These are phyloP conservation scores for Pangasius krempfi DNA, from an alignment of 2,797 vertebrate species.

Conservation along the genomic window DNA sequence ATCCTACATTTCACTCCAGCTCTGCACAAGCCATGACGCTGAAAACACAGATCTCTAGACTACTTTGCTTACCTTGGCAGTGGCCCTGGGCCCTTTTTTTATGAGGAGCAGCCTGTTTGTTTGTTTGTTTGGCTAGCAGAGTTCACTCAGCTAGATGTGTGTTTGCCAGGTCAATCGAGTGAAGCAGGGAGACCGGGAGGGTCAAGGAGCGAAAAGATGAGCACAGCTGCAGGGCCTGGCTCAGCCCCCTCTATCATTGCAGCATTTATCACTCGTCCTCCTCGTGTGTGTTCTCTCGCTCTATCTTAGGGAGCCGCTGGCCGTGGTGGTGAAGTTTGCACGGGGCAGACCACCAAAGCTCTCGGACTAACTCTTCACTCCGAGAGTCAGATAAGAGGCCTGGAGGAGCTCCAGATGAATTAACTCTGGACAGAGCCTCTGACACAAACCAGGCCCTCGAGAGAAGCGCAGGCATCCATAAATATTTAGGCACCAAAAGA, in stretches of 20 bases:
- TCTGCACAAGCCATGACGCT: constrained; percentile 34
- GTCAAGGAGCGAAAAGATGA: constrained; percentile 60
- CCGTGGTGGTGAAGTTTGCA: constrained; percentile 44
- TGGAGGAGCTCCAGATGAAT: constrained; percentile 75
- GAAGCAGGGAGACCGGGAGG: constrained; percentile 59
- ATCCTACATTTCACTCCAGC: constrained; percentile 27
- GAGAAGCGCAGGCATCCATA: constrained; percentile 78
- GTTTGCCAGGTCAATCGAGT: constrained; percentile 72
- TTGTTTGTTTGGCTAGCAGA: constrained; percentile 70
- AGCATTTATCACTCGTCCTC: constrained; percentile 63
- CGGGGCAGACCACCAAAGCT: constrained; percentile 68
- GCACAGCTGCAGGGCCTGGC: constrained; percentile 49
- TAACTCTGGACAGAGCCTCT: constrained; percentile 68
- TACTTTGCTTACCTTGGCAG: constrained; percentile 52
- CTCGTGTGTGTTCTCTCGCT: constrained; percentile 65
- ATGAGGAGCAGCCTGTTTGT: constrained; percentile 61
- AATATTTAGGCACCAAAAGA: constrained; percentile 82
- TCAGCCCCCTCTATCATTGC: constrained; percentile 39
- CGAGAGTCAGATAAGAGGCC: constrained; percentile 73
- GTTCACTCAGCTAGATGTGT: constrained; percentile 67
- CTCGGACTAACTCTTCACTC: constrained; percentile 59
- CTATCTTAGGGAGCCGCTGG: constrained; percentile 29
- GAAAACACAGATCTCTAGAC: constrained; percentile 44
- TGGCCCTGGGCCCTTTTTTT: constrained; percentile 59
- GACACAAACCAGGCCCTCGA: constrained; percentile 77